Evolutionary conservation across 53 echinoderm and acorn worm genomes (phyloP), one percentile per base, ranked within the genome.

Genomic region (Patiria pectinifera): DNA sequence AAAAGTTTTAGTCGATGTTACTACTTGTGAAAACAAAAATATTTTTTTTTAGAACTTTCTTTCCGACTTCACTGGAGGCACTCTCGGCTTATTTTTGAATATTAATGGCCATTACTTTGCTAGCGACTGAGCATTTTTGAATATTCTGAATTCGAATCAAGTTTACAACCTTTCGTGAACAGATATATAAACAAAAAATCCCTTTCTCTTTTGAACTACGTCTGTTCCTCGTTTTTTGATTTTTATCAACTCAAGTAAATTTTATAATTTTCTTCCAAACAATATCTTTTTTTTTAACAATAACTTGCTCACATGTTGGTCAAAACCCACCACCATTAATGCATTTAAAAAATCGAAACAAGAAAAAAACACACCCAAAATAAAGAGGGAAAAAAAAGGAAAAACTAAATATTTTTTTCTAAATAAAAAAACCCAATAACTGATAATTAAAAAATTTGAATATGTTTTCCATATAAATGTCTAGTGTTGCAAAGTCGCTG

Each of bases 31-130:
- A 87, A 8, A 53, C 2, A 53, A 53, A 1, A 53, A 44, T 59
- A 4, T 19, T 66, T 22, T 35, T 35, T 35, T 35, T 1, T 15
- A 87, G 16, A 9, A 24, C 21, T 46, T 89, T 69, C 53, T 80
- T 4, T 81, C 23, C 24, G 26, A 26, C 43, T 21, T 23, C 62
- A 90, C 48, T 21, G 19, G 26, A 90, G 90, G 90, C 90, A 90
- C 90, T 81, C 49, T 81, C n/a, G 90, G 80, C 59, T 26, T 6
- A 59, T 26, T 7, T 87, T 24, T 16, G 3, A 12, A 48, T 48
- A 48, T 77, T 5, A 74, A 74, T 18, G 3, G 9, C 69, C 24
- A n/a, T n/a, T 3, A 5, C 0, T 22, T 24, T 74, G 8, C 22
- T 74, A 74, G n/a, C 11, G 18, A 74, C 74, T 60, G 60, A 66